Conservation (phyloP, 2,113 vertebrate genomes). For the Hemiscyllium ocellatum region DNA sequence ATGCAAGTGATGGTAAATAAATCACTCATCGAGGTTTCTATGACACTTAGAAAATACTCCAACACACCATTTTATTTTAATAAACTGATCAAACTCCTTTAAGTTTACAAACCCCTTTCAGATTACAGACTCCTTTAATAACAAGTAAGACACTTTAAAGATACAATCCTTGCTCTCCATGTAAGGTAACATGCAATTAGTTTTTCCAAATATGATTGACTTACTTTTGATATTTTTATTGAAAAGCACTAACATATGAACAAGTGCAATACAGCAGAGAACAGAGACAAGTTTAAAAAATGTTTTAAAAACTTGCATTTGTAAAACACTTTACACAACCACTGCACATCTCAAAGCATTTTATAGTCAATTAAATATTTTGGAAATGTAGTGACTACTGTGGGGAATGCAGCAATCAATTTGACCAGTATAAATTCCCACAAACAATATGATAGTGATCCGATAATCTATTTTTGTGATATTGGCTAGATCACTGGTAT, state of each 20-base stretch:
- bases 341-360: too few species aligned
- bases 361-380: background rate
- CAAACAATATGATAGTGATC: background rate
- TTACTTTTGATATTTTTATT: background rate
- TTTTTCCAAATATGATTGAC: background rate
- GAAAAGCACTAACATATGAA: background rate
- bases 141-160: background rate
- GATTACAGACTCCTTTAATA: background rate
- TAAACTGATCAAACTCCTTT: background rate
- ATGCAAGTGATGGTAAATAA: too few species aligned
- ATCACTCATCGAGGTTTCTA: too few species aligned
- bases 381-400: background rate
- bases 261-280: background rate
- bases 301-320: background rate
- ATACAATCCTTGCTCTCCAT: background rate
- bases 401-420: too few species aligned
- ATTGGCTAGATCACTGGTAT: background rate
- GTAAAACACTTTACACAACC: background rate
- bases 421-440: background rate
- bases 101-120: too few species aligned
- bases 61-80: background rate
- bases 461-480: background rate
- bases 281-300: background rate
- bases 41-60: background rate
- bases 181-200: background rate